Percentiles rank a stretch among this genome's conserved stretches.
Evolutionary conservation across 2,113 vertebrate genomes (phyloP).

Genomic region (Paradoxurus hermaphroditus): DNA sequence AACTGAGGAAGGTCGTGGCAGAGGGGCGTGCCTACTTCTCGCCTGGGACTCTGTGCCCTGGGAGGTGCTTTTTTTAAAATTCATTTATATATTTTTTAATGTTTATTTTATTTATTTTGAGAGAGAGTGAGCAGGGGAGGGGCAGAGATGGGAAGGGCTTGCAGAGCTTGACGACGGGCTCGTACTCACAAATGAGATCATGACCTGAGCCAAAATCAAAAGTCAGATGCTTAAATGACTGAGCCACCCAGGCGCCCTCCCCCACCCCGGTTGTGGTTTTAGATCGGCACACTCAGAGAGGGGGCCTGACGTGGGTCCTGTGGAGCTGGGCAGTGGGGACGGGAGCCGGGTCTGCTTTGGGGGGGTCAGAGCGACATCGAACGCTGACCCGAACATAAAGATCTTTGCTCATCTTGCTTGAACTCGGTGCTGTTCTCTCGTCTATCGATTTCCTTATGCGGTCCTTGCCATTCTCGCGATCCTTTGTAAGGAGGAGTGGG

Average conservation of each 20-base stretch:
- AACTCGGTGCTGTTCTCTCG: background rate
- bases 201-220: no score
- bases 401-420: background rate
- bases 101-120: no score
- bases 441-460: fast-evolving
- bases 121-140: no score
- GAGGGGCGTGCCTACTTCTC: background rate
- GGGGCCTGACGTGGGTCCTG: background rate
- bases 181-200: no score
- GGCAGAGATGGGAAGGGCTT: no score
- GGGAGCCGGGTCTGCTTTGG: no score
- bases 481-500: background rate
- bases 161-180: no score
- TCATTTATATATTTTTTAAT: no score
- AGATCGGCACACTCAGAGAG: background rate
- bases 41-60: background rate
- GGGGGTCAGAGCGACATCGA: background rate
- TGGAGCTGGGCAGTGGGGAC: background rate
- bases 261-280: background rate
- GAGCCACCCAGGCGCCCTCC: no score
- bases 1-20: conserved; percentile 34
- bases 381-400: background rate
- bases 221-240: no score
- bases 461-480: fast-evolving
- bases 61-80: no score